Evolutionary conservation across 2,888 invertebrate species (phyloP).

Genomic region (Venustoraphidia nigricollis): DNA sequence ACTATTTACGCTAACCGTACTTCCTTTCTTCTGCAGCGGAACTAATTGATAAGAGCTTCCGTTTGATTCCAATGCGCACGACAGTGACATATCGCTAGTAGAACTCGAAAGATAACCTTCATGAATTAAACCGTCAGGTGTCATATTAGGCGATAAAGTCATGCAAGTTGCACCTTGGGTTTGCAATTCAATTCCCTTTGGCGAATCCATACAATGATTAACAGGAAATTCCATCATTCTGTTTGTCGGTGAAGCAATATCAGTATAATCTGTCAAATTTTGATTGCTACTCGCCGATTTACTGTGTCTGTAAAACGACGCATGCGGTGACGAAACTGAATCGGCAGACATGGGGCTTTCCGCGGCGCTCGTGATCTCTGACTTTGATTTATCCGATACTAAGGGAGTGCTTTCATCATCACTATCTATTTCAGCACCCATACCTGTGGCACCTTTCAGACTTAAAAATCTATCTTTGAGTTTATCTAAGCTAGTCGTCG

Average conservation of each 20-base stretch:
- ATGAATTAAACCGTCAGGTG: too few relatives aligned
- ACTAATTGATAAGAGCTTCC: background rate
- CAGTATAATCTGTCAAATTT: background rate
- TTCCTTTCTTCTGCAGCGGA: background rate
- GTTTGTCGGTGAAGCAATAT: background rate
- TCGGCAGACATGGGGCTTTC: background rate
- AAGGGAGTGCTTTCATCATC: conserved; percentile 57
- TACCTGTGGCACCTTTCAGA: conserved; percentile 16
- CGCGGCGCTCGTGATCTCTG: background rate
- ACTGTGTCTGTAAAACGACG: background rate
- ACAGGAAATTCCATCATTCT: too few relatives aligned
- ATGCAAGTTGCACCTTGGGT: background rate
- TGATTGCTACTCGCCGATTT: background rate
- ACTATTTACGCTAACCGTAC: conserved; percentile 18
- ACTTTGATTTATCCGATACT: conserved; percentile 30
- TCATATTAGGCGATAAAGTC: too few relatives aligned
- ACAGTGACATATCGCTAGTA: background rate
- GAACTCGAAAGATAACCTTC: background rate
- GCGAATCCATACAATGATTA: background rate
- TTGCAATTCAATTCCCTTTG: background rate
- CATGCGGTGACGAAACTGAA: background rate
- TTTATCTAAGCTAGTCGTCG: conserved; percentile 20
- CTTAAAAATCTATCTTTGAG: conserved; percentile 25
- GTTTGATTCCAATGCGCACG: background rate
- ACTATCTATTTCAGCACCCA: conserved; percentile 22